phyloP scores from a whole-genome alignment of 2,888 invertebrate genomes.

The Metallyticus violacea region DNA sequence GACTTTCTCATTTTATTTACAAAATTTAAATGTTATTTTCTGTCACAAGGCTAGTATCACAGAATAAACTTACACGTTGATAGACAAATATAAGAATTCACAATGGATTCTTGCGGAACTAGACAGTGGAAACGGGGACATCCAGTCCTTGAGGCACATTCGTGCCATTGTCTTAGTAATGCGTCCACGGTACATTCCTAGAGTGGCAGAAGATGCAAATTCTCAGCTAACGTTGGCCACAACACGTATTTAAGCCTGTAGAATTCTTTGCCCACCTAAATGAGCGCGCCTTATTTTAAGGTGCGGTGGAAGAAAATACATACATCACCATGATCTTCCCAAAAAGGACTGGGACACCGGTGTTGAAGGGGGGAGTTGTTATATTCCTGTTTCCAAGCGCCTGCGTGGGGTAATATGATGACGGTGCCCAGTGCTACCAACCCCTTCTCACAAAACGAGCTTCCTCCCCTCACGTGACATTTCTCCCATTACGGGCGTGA shows the following conservation, averaged over 20 bases:
- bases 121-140: neutral
- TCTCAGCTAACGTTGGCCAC: too few species aligned
- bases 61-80: too few species aligned
- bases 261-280: neutral
- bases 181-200: neutral
- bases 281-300: neutral
- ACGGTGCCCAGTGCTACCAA: neutral
- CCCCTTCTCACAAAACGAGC: constrained; percentile 17
- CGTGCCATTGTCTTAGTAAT: neutral
- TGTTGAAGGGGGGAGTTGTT: neutral
- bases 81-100: too few species aligned
- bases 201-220: neutral
- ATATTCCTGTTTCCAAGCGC: neutral
- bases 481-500: constrained; percentile 28
- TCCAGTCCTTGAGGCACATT: too few species aligned
- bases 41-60: too few species aligned
- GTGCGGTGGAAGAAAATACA: neutral
- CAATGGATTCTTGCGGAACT: neutral
- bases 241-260: neutral
- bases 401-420: neutral
- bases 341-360: neutral
- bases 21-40: too few species aligned
- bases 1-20: too few species aligned
- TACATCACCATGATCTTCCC: neutral
- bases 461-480: constrained; percentile 23